Base-by-base conservation (phyloP, 2,113 vertebrate genomes). In the Cranoglanis bouderius region DNA sequence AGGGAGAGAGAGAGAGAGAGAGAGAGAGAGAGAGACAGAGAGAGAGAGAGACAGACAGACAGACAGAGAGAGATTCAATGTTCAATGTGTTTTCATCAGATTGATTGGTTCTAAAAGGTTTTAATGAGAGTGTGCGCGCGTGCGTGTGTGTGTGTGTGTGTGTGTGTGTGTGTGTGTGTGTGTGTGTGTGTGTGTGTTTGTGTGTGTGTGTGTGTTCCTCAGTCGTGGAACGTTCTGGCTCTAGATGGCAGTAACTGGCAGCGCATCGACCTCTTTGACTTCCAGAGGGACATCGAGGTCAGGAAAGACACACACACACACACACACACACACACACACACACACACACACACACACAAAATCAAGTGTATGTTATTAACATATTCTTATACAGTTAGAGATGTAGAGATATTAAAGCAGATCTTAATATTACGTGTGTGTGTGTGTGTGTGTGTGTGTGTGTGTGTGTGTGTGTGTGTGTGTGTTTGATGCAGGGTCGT, bases 221-320 rank as follows among this genome's bases (percentile, higher is more conserved):
- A 99, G 98, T 98, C 98, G 59, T 99, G 98, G 98, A 99, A 99
- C 90, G 97, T 99, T 91, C 95, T 99, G 94, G 98, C 98, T 89
- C 94, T 99, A 93, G 98, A 99, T 93, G 98, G 98, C 91, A 99
- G 98, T 91, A 99, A 99, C 96, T 99, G 98, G 98, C 98, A 99
- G 91, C 92, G 98, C 88, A 99, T 99, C 88, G 98, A 99, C 95
- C 97, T 99, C 92, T 99, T 99, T 94, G 96, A 99, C 96, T 99
- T 99, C 95, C 98, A 99, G 96, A 98, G 97, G 94, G 98, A 99
- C 91, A 99, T 99, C 65, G 98, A 99, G 97, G 98, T 99, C 85
- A 93, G 92, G 53, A 49, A 87, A 89, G 38, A 32, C 5, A 13
- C 24, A 24, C 85, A 2, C 9, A 35, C 18, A 43, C 35, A 26